Evolutionary conservation across 2,888 invertebrate genomes (phyloP).

Genomic region (Stegophylla sp.): DNA sequence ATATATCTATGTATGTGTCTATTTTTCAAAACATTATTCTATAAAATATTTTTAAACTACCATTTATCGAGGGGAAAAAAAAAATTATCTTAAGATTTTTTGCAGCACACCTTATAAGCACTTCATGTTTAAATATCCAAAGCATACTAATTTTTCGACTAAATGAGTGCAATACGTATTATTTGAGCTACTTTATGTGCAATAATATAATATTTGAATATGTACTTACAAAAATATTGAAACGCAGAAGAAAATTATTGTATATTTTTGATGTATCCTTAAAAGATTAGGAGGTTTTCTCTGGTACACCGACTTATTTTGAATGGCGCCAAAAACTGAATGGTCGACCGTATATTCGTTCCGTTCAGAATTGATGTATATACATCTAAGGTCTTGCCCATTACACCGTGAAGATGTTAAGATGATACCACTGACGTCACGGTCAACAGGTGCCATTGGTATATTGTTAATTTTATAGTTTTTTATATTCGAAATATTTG

Average conservation of each 20-base stretch:
- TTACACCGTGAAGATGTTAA: slow-evolving; percentile 51
- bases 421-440: slow-evolving; percentile 53
- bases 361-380: slow-evolving; percentile 23
- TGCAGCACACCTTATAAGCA: too few relatives aligned
- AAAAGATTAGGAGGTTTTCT: slow-evolving; percentile 23
- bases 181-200: too few relatives aligned
- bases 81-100: too few relatives aligned
- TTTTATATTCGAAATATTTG: slow-evolving; percentile 40
- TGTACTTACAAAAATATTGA: slow-evolving; percentile 25
- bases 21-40: too few relatives aligned
- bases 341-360: slow-evolving; percentile 43
- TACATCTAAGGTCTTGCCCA: slow-evolving; percentile 50
- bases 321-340: slow-evolving; percentile 42
- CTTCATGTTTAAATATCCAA: too few relatives aligned
- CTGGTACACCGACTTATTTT: slow-evolving; percentile 34
- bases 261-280: slow-evolving; percentile 5
- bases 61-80: too few relatives aligned
- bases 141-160: too few relatives aligned
- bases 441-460: slow-evolving; percentile 58
- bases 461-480: slow-evolving; percentile 26
- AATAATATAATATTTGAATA: not conserved
- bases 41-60: too few relatives aligned
- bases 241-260: not conserved
- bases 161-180: too few relatives aligned
- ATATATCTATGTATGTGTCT: too few relatives aligned